Evolutionary conservation across 2,113 vertebrate species (phyloP).

Genomic region (Nothoprocta pentlandii): DNA sequence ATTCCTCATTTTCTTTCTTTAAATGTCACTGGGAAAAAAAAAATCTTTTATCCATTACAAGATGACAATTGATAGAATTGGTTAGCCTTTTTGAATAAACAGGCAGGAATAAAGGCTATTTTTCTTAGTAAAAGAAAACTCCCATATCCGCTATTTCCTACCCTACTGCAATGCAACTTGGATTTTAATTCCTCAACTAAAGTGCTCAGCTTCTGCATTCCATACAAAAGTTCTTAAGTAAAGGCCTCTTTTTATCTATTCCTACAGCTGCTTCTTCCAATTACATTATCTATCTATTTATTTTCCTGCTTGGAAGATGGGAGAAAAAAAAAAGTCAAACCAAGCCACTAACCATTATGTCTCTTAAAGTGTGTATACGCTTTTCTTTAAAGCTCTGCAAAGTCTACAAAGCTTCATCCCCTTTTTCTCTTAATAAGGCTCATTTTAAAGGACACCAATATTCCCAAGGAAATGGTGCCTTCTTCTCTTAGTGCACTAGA

Average conservation of each 20-base stretch:
- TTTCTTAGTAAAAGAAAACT: not conserved
- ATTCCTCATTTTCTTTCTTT: not conserved
- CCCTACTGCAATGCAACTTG: slow-evolving; percentile 17
- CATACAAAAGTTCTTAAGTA: slow-evolving; percentile 31
- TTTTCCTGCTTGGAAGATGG: not conserved
- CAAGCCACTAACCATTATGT: slow-evolving; percentile 11
- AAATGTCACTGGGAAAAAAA: not conserved
- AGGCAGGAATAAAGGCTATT: slow-evolving; percentile 3
- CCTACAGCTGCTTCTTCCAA: slow-evolving; percentile 50
- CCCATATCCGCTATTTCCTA: not conserved
- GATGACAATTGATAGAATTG: slow-evolving; percentile 15
- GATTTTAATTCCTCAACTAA: slow-evolving; percentile 46
- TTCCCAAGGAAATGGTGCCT: slow-evolving; percentile 41
- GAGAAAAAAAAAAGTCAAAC: not conserved
- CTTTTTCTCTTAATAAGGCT: slow-evolving; percentile 38
- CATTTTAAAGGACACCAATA: slow-evolving; percentile 56
- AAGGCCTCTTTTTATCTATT: slow-evolving; percentile 51
- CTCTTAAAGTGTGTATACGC: slow-evolving; percentile 22
- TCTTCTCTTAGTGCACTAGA: slow-evolving; percentile 58
- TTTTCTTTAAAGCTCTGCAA: slow-evolving; percentile 28
- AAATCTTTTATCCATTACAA: not conserved
- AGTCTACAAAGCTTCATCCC: not conserved
- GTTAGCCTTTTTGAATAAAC: slow-evolving; percentile 24
- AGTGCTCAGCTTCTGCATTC: slow-evolving; percentile 28
- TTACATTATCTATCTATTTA: slow-evolving; percentile 48